Percentiles rank a stretch among this genome's conserved stretches.
These are phyloP conservation scores for Microplitis mediator DNA, from an alignment of 1,140 invertebrate species.

Conservation along the genomic window DNA sequence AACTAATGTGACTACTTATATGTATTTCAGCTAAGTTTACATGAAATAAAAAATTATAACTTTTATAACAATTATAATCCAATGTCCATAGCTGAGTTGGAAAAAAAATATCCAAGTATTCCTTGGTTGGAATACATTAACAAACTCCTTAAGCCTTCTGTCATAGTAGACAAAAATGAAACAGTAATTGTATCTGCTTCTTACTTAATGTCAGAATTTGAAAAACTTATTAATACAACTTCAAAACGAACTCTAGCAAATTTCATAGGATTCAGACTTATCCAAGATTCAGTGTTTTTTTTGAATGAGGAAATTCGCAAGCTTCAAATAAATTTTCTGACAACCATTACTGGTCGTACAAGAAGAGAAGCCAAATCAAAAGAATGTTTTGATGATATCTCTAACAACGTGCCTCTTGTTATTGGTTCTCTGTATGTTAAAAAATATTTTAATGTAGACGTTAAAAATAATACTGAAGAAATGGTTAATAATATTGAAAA, in stretches of 20 bases:
- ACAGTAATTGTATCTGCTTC: slow-evolving; percentile 71
- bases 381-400: slow-evolving; percentile 77
- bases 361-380: slow-evolving; percentile 83
- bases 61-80: slow-evolving; percentile 73
- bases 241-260: slow-evolving; percentile 74
- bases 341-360: slow-evolving; percentile 75
- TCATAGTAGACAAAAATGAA: slow-evolving; percentile 72
- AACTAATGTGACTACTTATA: too few relatives aligned
- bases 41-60: too few relatives aligned
- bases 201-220: slow-evolving; percentile 65
- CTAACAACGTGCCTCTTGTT: slow-evolving; percentile 75
- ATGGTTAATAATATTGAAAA: slow-evolving; percentile 82
- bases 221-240: slow-evolving; percentile 61
- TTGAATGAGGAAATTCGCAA: slow-evolving; percentile 75
- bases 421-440: slow-evolving; percentile 67
- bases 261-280: slow-evolving; percentile 81
- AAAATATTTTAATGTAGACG: slow-evolving; percentile 64
- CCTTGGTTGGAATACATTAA: slow-evolving; percentile 85
- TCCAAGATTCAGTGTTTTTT: slow-evolving; percentile 75
- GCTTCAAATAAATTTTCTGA: slow-evolving; percentile 76
- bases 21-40: too few relatives aligned
- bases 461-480: slow-evolving; percentile 65
- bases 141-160: slow-evolving; percentile 68
- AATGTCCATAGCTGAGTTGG: slow-evolving; percentile 79
- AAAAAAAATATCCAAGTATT: slow-evolving; percentile 74